These are phyloP conservation scores for Verasper variegatus DNA, from an alignment of 2,113 vertebrate species.

Conservation along the genomic window DNA sequence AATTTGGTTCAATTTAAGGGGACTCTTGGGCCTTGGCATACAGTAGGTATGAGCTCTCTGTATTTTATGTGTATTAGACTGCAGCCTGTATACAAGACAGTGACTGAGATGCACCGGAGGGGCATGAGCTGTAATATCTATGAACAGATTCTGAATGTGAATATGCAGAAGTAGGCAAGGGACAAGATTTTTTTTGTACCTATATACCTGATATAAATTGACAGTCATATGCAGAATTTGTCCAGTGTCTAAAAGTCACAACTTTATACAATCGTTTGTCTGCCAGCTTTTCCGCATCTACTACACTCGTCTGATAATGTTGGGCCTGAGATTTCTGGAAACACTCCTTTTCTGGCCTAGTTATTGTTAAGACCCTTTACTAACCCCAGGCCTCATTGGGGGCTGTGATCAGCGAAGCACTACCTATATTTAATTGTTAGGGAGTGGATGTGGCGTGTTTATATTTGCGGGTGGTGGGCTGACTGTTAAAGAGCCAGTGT, in stretches of 20 bases:
- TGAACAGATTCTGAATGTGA: no score
- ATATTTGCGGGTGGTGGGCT: constrained; percentile 22
- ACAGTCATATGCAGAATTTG: background rate
- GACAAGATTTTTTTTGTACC: background rate
- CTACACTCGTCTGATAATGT: background rate
- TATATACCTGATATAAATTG: background rate
- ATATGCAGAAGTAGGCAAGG: no score
- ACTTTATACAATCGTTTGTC: background rate
- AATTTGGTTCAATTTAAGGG: no score
- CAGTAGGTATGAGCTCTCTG: no score
- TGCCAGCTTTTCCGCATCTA: background rate
- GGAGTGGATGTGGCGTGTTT: background rate
- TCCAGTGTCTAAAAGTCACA: background rate
- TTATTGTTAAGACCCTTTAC: background rate
- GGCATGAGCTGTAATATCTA: no score
- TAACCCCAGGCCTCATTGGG: background rate
- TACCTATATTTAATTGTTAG: constrained; percentile 18
- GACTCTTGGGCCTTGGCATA: no score
- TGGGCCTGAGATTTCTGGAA: constrained; percentile 2
- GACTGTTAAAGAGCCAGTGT: constrained; percentile 23
- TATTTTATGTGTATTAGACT: background rate
- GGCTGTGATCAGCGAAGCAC: constrained; percentile 21
- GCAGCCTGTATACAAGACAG: background rate
- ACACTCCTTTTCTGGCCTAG: background rate
- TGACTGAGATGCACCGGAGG: background rate